Conservation (phyloP, 2,113 vertebrate species). For the Phalacrocorax aristotelis region DNA sequence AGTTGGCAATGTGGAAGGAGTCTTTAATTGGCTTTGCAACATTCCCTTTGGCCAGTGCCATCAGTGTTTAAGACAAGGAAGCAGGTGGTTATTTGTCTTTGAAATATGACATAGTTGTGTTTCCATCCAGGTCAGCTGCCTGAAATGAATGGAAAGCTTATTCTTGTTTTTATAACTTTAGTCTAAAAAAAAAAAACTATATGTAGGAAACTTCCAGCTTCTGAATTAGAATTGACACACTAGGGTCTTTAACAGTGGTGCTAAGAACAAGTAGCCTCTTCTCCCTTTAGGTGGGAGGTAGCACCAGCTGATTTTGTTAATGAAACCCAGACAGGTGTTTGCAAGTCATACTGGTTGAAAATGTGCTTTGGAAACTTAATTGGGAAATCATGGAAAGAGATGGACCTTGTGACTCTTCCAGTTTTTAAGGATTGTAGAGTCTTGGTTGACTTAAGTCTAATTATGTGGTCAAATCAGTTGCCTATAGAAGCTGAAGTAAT, state of each 20-base stretch:
- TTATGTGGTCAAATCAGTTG: not conserved
- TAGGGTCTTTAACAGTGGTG: not conserved
- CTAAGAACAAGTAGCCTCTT: accelerated
- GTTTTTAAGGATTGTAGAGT: not conserved
- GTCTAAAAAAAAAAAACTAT: not conserved
- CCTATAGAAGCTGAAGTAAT: not conserved
- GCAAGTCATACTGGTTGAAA: not conserved
- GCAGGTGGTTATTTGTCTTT: not conserved
- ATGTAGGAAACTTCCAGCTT: accelerated
- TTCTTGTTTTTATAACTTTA: not conserved
- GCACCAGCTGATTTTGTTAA: too few species aligned
- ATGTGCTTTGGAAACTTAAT: not conserved
- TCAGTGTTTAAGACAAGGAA: not conserved
- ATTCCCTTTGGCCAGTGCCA: not conserved
- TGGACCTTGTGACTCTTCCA: not conserved
- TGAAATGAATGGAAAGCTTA: not conserved
- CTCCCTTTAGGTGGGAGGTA: too few species aligned
- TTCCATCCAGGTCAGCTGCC: not conserved
- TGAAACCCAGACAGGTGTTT: not conserved
- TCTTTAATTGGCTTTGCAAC: not conserved
- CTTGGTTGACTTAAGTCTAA: not conserved
- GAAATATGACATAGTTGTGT: not conserved
- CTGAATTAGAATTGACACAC: not conserved
- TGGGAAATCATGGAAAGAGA: accelerated
- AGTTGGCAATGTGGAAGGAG: not conserved